Base-by-base conservation (phyloP, 37 sponge, comb jelly and placozoan genomes). In the Spongilla lacustris region DNA sequence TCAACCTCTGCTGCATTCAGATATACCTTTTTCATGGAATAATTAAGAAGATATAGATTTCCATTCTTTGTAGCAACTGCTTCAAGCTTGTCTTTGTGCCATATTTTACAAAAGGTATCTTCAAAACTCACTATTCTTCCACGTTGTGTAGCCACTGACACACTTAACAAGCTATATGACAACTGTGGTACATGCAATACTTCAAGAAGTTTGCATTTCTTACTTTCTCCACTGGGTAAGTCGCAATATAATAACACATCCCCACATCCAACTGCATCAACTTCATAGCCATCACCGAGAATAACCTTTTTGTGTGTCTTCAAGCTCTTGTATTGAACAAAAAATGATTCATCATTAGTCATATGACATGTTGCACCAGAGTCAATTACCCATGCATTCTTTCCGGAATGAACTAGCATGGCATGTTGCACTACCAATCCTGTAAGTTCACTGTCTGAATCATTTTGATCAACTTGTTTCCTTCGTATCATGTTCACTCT, bases 31-130 rank as follows among this genome's bases (percentile, higher is more conserved):
- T 78, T 89, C 21, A 74, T 19, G 17, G 80, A 70, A 26, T 28
- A 79, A 6, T 86, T 79, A 46, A 91, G 32, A 74, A 86, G 78
- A 84, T 86, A 83, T 26, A 91, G 84, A 41, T 81, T 86, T 78
- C 91, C 91, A 10, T 75, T 71, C 35, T 73, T 72, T 14, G 80
- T 84, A 26, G 87, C 91, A 67, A 67, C 37, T 5, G 84, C 87
- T 30, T 83, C 78, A 17, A 91, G 69, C 17, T 36, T 37, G 27
- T 82, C 28, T 10, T 82, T 28, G 35, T 86, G 81, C 36, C 86
- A n/a, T 17, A 81, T 67, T 77, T 67, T 71, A 67, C 83, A 83
- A 38, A 78, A 77, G 37, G 71, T 23, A 6, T 78, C 50, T 74
- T 91, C 50, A 73, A 90, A 86, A 38, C 48, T 81, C 30, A 72